Conservation (phyloP, 2,113 vertebrate genomes). For the Cacatua alba region DNA sequence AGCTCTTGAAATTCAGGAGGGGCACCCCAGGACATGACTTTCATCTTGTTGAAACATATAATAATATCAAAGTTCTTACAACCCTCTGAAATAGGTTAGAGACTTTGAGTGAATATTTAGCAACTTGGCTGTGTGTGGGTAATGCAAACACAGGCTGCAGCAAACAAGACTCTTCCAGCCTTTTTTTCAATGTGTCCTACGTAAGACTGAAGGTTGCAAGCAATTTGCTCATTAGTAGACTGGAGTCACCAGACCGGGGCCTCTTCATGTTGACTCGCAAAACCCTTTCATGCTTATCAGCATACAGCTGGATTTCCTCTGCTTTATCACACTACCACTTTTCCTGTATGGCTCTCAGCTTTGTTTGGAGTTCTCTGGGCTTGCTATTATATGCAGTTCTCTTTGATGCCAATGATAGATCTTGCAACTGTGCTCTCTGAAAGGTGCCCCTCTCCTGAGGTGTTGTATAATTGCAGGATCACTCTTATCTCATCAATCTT, state of each 20-base stretch:
- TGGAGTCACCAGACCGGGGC: not conserved
- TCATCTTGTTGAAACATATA: conserved; percentile 13
- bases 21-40: not conserved
- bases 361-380: conserved; percentile 60
- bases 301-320: conserved; percentile 61
- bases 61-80: not conserved
- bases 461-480: conserved; percentile 53
- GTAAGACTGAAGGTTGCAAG: not conserved
- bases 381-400: conserved; percentile 50
- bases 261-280: conserved; percentile 35
- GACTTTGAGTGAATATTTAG: not conserved
- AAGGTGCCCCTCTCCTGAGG: conserved; percentile 22
- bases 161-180: not conserved
- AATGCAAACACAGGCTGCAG: conserved; percentile 22
- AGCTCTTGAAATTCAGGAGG: not conserved
- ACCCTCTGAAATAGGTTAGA: not conserved
- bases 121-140: not conserved
- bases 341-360: conserved; percentile 62
- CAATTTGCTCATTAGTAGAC: not conserved
- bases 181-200: not conserved
- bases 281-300: conserved; percentile 68
- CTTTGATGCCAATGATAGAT: conserved; percentile 56
- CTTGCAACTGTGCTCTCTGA: not conserved
- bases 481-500: conserved; percentile 59
- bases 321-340: conserved; percentile 60